These are phyloP conservation scores for Cyprinus carpio DNA, from an alignment of 2,113 vertebrate genomes.

Conservation along the genomic window DNA sequence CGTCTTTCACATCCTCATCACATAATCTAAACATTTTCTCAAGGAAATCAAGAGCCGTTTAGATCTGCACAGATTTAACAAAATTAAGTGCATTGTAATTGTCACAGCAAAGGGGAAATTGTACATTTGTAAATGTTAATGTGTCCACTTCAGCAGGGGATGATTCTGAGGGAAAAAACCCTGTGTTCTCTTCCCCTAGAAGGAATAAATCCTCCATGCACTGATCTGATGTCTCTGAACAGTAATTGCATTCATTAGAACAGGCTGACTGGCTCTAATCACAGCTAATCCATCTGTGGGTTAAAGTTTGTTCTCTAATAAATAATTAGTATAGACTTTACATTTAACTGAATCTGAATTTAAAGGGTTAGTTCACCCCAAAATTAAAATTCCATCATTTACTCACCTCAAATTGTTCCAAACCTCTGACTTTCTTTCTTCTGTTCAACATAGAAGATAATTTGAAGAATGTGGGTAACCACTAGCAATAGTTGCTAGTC, in stretches of 20 bases:
- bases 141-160: not conserved
- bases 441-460: too few relatives aligned
- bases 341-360: not conserved
- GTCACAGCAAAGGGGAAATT: not conserved
- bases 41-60: not conserved
- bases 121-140: conserved; percentile 8
- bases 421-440: too few relatives aligned
- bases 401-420: too few relatives aligned
- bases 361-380: too few relatives aligned
- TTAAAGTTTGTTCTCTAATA: not conserved
- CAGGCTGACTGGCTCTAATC: not conserved
- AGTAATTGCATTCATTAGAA: conserved; percentile 19
- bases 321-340: not conserved
- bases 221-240: conserved; percentile 15
- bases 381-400: too few relatives aligned
- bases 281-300: not conserved
- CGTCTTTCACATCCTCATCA: not conserved
- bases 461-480: too few relatives aligned
- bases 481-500: too few relatives aligned
- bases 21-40: not conserved
- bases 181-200: conserved; percentile 15
- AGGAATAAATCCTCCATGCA: not conserved
- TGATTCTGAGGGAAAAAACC: not conserved
- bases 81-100: not conserved
- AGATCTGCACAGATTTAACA: not conserved